Evolutionary conservation across 2,113 vertebrate genomes (phyloP), one percentile per base, ranked within the genome.

Genomic region (Suricata suricatta): DNA sequence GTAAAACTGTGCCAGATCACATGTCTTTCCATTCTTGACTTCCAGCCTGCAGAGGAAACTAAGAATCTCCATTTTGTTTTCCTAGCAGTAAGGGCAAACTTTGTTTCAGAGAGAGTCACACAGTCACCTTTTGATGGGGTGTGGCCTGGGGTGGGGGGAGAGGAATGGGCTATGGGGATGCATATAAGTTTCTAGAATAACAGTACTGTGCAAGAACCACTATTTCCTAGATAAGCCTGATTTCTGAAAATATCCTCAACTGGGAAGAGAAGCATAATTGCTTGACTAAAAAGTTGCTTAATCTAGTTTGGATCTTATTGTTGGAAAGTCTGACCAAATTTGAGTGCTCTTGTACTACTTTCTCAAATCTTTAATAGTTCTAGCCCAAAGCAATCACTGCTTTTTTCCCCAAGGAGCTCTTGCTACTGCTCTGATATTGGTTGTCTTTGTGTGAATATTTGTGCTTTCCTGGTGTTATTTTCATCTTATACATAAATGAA

Each of bases 391-490:
- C 86, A 96, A 64, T 88, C 38, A 15, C 25, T 84, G 66, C 41
- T 97, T 54, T 93, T 93, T 76, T 93, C 88, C 68, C 68, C 21
- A 47, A 90, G 95, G 31, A 92, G 35, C 29, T 92, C 63, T 95
- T 71, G 27, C 54, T 68, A 54, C 64, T 77, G 91, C 33, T 74
- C 52, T 96, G 94, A 88, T 90, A 96, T 77, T 71, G 76, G 83
- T 66, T 80, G 25, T 92, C 16, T 66, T 47, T 74, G 12, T 92
- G 54, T 95, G 94, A 94, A 84, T 93, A 95, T 90, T 92, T 94
- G 92, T 97, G 66, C 1, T 85, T 97, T 95, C 52, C 60, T 84
- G 63, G 92, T 88, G 19, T 84, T 96, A 76, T 92, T 97, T 98
- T 88, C 80, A 94, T 94, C 21, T 92, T 96, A 91, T 68, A 96